Evolutionary conservation across 2,888 invertebrate genomes (phyloP).

Genomic region (Drosophila glabriapex): DNA sequence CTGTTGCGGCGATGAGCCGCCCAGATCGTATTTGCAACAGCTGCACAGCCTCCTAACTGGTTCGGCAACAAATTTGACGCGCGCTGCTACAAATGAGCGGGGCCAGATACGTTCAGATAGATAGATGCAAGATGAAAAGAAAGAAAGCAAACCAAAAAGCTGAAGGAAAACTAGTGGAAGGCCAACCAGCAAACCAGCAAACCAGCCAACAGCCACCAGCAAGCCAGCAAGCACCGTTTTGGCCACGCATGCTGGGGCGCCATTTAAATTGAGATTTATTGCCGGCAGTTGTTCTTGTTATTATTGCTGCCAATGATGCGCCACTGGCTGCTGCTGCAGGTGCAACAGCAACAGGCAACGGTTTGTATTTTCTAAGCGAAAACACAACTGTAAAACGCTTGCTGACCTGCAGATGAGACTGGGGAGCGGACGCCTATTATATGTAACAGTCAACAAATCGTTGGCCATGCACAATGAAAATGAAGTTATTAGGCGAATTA

Average conservation of each 20-base stretch:
- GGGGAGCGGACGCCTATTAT: constrained; percentile 43
- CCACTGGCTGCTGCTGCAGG: constrained; percentile 45
- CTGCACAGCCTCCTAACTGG: constrained; percentile 70
- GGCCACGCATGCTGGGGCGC: constrained; percentile 83
- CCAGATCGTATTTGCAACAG: constrained; percentile 52
- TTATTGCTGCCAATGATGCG: constrained; percentile 57
- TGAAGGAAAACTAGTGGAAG: constrained; percentile 73
- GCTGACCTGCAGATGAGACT: constrained; percentile 39
- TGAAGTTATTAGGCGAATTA: constrained; percentile 76
- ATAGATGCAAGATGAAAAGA: constrained; percentile 30
- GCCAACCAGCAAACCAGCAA: constrained; percentile 27
- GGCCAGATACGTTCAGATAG: constrained; percentile 31
- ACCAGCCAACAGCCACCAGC: constrained; percentile 41
- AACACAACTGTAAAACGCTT: constrained; percentile 74
- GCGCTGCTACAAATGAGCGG: constrained; percentile 70
- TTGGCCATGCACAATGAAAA: constrained; percentile 47
- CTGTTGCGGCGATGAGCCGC: constrained; percentile 38
- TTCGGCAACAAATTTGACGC: constrained; percentile 79
- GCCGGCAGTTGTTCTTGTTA: constrained; percentile 69
- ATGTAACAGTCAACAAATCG: constrained; percentile 72
- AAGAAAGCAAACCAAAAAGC: constrained; percentile 48
- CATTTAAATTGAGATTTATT: constrained; percentile 85
- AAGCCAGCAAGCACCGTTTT: constrained; percentile 63
- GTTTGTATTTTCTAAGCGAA: constrained; percentile 56
- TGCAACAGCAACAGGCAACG: constrained; percentile 52